phyloP scores from a whole-genome alignment of 2,888 invertebrate species.

The Pocota personata region DNA sequence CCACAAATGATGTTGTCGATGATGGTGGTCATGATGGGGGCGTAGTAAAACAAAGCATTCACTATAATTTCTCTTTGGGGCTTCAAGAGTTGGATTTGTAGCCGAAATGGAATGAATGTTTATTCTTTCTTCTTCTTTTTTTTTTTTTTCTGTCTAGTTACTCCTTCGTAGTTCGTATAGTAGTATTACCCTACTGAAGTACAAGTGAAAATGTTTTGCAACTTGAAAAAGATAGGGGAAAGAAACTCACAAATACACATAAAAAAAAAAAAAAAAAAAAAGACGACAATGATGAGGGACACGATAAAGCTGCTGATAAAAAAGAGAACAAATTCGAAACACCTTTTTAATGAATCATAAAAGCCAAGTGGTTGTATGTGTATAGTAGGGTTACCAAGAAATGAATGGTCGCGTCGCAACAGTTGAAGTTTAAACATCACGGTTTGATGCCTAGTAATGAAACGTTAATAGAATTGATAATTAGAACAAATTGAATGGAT shows the following conservation, averaged over 20 bases:
- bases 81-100: slow-evolving; percentile 32
- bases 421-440: slow-evolving; percentile 11
- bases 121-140: too few relatives aligned
- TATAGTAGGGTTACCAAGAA: slow-evolving; percentile 7
- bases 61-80: slow-evolving; percentile 25
- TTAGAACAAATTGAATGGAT: slow-evolving; percentile 13
- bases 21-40: neutral
- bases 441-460: neutral
- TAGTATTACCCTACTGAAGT: slow-evolving; percentile 22
- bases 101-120: slow-evolving; percentile 31
- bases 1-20: slow-evolving; percentile 7
- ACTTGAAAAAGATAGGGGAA: neutral
- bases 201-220: slow-evolving; percentile 53
- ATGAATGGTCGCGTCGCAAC: slow-evolving; percentile 9
- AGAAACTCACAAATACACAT: neutral
- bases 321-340: slow-evolving; percentile 60
- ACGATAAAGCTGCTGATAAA: slow-evolving; percentile 53
- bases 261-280: neutral
- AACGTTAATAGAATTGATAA: slow-evolving; percentile 39
- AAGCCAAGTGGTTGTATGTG: slow-evolving; percentile 27
- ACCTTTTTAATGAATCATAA: slow-evolving; percentile 69
- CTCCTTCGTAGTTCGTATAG: slow-evolving; percentile 17
- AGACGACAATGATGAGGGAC: neutral
- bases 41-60: slow-evolving; percentile 43
- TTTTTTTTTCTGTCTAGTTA: slow-evolving; percentile 6